phyloP scores from a whole-genome alignment of 2,888 invertebrate species.

The Hyppa rectilinea region DNA sequence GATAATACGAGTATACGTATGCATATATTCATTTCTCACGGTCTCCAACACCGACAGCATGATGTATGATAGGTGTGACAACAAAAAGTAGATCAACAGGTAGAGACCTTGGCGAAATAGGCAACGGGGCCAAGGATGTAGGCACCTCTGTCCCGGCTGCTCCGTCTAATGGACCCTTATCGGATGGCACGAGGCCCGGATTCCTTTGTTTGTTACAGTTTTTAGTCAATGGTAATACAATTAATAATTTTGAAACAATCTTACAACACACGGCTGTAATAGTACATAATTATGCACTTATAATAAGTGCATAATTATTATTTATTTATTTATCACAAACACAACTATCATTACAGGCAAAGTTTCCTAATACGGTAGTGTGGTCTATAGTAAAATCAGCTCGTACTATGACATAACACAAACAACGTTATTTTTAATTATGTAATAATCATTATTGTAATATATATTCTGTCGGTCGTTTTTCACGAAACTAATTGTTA shows the following conservation, averaged over 20 bases:
- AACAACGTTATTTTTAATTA: too few relatives aligned
- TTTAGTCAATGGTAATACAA: not conserved
- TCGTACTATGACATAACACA: too few relatives aligned
- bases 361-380: too few relatives aligned
- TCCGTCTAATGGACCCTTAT: slow-evolving; percentile 45
- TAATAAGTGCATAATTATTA: too few relatives aligned
- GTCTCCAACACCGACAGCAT: slow-evolving; percentile 57
- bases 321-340: too few relatives aligned
- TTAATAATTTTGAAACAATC: not conserved
- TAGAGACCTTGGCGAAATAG: slow-evolving; percentile 74
- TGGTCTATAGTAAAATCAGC: too few relatives aligned
- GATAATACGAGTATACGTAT: slow-evolving; percentile 18
- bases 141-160: slow-evolving; percentile 58
- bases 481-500: not conserved
- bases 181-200: slow-evolving; percentile 7
- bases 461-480: not conserved
- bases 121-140: slow-evolving; percentile 78
- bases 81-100: slow-evolving; percentile 77
- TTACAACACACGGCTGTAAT: not conserved
- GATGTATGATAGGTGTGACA: slow-evolving; percentile 69
- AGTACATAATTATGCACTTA: too few relatives aligned
- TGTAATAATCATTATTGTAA: not conserved
- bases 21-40: slow-evolving; percentile 59
- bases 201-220: slow-evolving; percentile 6
- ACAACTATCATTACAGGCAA: too few relatives aligned